phyloP scores from a whole-genome alignment of 2,888 invertebrate species.

The Mesorhabditis sp. region DNA sequence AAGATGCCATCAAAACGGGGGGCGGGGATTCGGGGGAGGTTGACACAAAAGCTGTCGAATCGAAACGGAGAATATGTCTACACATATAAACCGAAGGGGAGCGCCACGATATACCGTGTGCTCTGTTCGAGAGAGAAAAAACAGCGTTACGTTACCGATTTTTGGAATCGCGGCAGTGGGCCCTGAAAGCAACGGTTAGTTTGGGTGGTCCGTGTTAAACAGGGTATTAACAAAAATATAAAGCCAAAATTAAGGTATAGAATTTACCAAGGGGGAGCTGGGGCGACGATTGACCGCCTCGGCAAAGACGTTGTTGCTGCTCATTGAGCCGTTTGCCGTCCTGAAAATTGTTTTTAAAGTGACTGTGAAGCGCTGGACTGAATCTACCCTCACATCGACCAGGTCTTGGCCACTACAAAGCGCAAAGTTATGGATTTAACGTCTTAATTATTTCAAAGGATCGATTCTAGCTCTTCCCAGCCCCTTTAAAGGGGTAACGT shows the following conservation, averaged over 20 bases:
- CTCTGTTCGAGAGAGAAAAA: too few species aligned
- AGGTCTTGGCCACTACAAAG: too few species aligned
- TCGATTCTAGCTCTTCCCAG: too few species aligned
- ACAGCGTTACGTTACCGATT: conserved; percentile 1
- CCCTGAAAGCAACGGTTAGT: not conserved
- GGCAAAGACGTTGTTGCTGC: conserved; percentile 1
- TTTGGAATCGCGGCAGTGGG: conserved; percentile 8
- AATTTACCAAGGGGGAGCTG: conserved; percentile 27
- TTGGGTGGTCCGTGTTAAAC: not conserved
- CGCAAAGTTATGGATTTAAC: too few species aligned
- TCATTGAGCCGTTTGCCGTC: conserved; percentile 4
- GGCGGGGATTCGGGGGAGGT: not conserved
- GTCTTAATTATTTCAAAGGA: too few species aligned
- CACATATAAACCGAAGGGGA: too few species aligned
- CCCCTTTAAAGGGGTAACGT: too few species aligned
- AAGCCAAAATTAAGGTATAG: not conserved
- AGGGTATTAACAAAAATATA: not conserved
- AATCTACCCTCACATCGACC: too few species aligned
- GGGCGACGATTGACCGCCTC: conserved; percentile 25
- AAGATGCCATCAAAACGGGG: not conserved
- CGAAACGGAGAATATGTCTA: too few species aligned
- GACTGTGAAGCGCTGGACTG: too few species aligned
- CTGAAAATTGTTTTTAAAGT: not conserved
- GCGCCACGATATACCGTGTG: conserved; percentile 12
- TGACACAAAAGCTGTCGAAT: too few species aligned